Base-by-base conservation (phyloP, 2,113 vertebrate genomes). In the Pycnonotus jocosus region DNA sequence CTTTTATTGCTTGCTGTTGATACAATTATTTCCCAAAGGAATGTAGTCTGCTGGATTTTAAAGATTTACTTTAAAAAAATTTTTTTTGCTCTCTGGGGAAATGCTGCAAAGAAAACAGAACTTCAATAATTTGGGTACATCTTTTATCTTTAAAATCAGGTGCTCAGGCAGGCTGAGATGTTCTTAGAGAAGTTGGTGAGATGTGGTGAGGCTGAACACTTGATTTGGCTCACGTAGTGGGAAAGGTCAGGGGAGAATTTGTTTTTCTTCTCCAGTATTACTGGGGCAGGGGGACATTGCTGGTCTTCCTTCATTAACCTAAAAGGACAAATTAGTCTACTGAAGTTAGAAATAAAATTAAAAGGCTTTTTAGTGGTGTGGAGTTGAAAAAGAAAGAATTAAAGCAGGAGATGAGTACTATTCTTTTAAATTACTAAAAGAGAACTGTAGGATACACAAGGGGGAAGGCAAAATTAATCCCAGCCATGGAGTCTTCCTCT, bases 241-340 rank as follows among this genome's bases (percentile, higher is more conserved):
- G 28, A 62, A 42, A 50, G 20, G 17, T 62, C 27, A 42, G 47
- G 27, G 53, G 6, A 47, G 30, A 64, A 22, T 35, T 74, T 42
- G 9, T 5, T 53, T 69, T 90, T 44, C 14, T 10, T 70, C 31
- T 79, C 1, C 20, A 30, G 10, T 54, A 10, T 42, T 27, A 28
- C 13, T 0, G 6, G 2, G 1, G 10, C 9, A 5, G 10, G 15
- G 19, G 0, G 11, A 15, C 2, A 4, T 53, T 62, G 1, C 12
- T 56, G 45, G 7, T 45, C 57, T 87, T 93, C 23, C n/a, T 74
- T 66, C 38, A 38, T 58, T 50, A 76, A 28, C 14, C 18, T 48
- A 30, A 69, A 48, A 62, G 56, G 23, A 62, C 3, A 65, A 73
- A n/a, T 70, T 25, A 58, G 15, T 64, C 47, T 64, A 15, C 35